Evolutionary conservation across 2,113 vertebrate species (phyloP), one percentile per base, ranked within the genome.

Genomic region (Chauna torquata): DNA sequence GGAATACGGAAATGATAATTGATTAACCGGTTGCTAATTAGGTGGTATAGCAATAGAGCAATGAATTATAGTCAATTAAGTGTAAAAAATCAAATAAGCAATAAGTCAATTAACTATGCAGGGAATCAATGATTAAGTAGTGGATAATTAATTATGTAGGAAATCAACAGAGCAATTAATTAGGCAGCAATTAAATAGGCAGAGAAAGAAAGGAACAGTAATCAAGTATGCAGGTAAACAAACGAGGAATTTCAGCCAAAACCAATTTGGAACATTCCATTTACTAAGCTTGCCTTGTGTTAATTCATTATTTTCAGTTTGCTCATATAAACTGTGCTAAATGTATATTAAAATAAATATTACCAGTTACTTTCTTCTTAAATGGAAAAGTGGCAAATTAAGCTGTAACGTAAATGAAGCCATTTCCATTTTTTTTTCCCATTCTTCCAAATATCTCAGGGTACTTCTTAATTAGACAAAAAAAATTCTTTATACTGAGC

Each of bases 101-200:
- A n/a, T 72, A 94, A 93, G 70, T 88, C 86, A 93, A 96, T 95
- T 95, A 96, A 89, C 77, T 94, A 94, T 92, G 91, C 84, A 96
- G 78, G 23, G 77, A 97, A 96, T 86, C 79, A 77, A 94, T 86
- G 82, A 94, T 90, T 95, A 96, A 95, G 95, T 97, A 86, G 80
- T 55, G 68, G 89, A 96, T 92, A 97, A 97, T 95, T 97, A 97
- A 97, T 95, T 95, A 95, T 5, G 52, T 38, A 66, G 80, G 68
- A 96, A 97, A 92, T 95, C 89, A 97, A 94, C 80, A 32, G 87
- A 96, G 89, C 94, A 95, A 97, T 96, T 97, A 97, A 97, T 97
- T 97, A 96, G 89, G 66, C 74, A 94, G 87, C 57, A 91, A 95
- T 94, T 95, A 97, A 96, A 91, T 94, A 97, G 82, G 74, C 50